phyloP scores from a whole-genome alignment of 2,113 vertebrate genomes.

The Gnathonemus echidnorhynchus region DNA sequence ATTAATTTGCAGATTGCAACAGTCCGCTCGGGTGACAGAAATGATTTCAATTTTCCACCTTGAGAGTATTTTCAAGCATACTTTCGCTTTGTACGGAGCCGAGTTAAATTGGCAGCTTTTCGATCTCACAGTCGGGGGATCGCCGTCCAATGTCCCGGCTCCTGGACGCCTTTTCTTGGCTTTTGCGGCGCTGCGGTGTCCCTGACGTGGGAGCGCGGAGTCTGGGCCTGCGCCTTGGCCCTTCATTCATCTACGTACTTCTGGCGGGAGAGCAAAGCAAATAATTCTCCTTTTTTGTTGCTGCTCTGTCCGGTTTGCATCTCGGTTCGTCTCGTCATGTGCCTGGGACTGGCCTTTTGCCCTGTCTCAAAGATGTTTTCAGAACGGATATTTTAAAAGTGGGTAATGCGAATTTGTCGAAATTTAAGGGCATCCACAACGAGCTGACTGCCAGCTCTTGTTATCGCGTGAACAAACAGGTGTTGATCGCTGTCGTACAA shows the following conservation, averaged over 20 bases:
- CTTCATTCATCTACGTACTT: slow-evolving; percentile 14
- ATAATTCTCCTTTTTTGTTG: slow-evolving; percentile 21
- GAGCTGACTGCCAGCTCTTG: background rate
- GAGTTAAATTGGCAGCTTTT: background rate
- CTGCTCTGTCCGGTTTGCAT: background rate
- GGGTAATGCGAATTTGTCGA: background rate
- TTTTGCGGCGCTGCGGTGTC: background rate
- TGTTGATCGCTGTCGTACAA: background rate
- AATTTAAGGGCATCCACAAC: background rate
- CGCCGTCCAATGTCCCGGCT: background rate
- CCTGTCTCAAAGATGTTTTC: background rate
- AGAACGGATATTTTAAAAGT: background rate
- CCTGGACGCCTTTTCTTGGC: background rate
- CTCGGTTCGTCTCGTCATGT: background rate
- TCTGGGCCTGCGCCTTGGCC: slow-evolving; percentile 31
- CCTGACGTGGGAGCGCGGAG: background rate
- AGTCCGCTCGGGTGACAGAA: background rate
- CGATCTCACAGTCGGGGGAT: background rate
- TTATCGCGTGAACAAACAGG: background rate
- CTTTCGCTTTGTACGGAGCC: background rate
- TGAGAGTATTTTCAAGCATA: background rate
- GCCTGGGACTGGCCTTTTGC: background rate
- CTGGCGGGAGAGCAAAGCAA: slow-evolving; percentile 60
- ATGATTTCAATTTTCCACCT: background rate
- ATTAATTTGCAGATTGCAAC: background rate